These are phyloP conservation scores for Melopsittacus undulatus DNA, from an alignment of 2,797 vertebrate genomes.

Conservation along the genomic window DNA sequence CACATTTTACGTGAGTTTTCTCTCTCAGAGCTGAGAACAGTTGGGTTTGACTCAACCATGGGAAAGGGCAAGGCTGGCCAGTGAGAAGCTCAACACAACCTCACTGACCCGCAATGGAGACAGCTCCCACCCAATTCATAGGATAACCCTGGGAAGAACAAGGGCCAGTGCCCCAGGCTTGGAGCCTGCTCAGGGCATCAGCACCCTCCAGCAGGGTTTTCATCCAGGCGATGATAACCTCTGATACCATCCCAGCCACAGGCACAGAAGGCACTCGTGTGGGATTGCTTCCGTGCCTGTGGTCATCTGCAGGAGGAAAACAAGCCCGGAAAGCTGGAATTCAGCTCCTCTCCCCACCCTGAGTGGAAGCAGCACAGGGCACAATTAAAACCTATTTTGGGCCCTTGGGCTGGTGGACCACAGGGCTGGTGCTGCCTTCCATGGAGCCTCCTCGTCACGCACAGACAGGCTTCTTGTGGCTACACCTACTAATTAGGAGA, in stretches of 20 bases:
- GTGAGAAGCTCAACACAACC: neutral
- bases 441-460: neutral
- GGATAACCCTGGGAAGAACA: neutral
- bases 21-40: neutral
- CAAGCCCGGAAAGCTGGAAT: neutral
- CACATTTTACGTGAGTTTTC: neutral
- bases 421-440: accelerated
- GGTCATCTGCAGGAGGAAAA: neutral
- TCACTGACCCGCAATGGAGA: neutral
- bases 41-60: neutral
- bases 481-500: slow-evolving; percentile 52
- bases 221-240: accelerated
- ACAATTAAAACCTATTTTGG: slow-evolving; percentile 41
- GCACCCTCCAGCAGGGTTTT: neutral
- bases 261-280: neutral
- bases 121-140: neutral
- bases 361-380: neutral
- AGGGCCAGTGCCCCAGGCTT: neutral
- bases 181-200: neutral
- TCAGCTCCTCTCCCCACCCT: neutral
- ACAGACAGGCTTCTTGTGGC: neutral
- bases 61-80: neutral
- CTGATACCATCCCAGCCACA: neutral
- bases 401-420: neutral
- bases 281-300: neutral